Base-by-base conservation (phyloP, 2,888 invertebrate genomes). In the Sipha maydis region DNA sequence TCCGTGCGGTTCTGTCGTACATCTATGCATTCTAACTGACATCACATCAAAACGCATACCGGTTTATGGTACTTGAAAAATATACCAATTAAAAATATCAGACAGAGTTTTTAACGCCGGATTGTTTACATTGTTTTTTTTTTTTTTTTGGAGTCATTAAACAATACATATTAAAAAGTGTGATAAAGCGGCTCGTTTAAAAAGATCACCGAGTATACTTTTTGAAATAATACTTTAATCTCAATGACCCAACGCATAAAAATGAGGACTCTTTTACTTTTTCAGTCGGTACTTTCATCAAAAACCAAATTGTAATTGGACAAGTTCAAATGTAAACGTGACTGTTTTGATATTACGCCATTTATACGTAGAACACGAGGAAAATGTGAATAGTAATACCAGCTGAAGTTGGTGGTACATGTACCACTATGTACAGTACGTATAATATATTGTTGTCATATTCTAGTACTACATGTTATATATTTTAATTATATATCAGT, bases 61-160 rank as follows among this genome's bases (percentile, higher is more conserved):
- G 48, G 48, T 48, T 48, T 48, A 48, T 48, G 48, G 61, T 25
- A 61, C 21, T 31, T 78, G 54, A 54, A 31, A 78, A 56, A 31
- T 78, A 54, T 56, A 78, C 54, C 78, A 56, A 54, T 78, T 78
- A 78, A 54, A 78, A 78, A 11, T 54, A 78, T 28, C 28, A 25
- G 14, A 69, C n/a, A 28, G 11, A 28, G 8, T 28, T 48, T 61
- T 61, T 61, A 28, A 69, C n/a, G 69, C 25, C 17, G 3, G 17
- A 71, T 71, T 71, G 71, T 31, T 71, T 17, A 71, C 31, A 31
- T 73, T 21, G 17, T 73, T 73, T 38, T 73, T 38, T 17, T 73
- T 34, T 73, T 19, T 19, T 25, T 67, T 61, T 67, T n/a, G 34
- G 5, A 38, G 38, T 80, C 61, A 38, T 80, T 67, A 80, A 80